These are phyloP conservation scores for Polypedilum vanderplanki DNA, from an alignment of 1,140 invertebrate genomes.

Conservation along the genomic window DNA sequence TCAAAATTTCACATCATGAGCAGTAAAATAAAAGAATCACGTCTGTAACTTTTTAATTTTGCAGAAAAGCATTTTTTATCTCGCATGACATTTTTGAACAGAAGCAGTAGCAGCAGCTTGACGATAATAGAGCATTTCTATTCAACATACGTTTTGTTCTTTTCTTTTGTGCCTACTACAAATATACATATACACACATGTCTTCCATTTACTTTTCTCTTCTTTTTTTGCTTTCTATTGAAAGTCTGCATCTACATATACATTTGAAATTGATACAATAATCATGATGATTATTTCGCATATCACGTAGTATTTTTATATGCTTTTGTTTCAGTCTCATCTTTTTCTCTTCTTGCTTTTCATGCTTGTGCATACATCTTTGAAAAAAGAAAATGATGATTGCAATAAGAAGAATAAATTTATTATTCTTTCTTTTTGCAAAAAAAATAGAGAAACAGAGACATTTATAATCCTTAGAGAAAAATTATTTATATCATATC, in stretches of 20 bases:
- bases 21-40: too few species aligned
- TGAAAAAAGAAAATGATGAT: too few species aligned
- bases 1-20: too few species aligned
- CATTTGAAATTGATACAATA: slow-evolving; percentile 23
- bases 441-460: not conserved
- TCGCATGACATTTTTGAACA: not conserved
- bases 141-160: not conserved
- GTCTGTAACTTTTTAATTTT: not conserved
- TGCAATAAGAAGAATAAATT: too few species aligned
- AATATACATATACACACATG: slow-evolving; percentile 5
- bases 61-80: not conserved
- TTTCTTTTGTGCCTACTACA: not conserved
- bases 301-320: slow-evolving; percentile 27
- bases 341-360: too few species aligned
- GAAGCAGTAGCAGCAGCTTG: not conserved
- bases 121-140: slow-evolving; percentile 5
- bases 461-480: not conserved
- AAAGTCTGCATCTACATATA: not conserved
- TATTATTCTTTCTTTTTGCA: too few species aligned
- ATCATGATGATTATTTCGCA: slow-evolving; percentile 26
- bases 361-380: too few species aligned
- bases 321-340: slow-evolving; percentile 2
- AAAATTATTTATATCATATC: not conserved
- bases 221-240: not conserved
- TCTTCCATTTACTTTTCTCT: not conserved